Evolutionary conservation across 2,113 vertebrate genomes (phyloP).

Genomic region (Mola mola): DNA sequence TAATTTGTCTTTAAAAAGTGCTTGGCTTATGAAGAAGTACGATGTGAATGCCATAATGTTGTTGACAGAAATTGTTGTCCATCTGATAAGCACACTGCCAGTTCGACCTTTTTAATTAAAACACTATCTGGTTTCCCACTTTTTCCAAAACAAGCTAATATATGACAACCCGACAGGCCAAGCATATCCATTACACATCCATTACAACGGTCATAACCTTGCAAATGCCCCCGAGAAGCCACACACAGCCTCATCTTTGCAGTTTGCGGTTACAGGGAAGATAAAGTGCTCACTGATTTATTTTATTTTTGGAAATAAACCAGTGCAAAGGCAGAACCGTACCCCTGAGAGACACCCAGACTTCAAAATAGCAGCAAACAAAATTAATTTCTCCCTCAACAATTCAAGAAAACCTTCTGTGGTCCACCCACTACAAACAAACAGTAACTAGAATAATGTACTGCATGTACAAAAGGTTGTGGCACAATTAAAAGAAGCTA

Average conservation of each 20-base stretch:
- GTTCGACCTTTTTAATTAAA: background rate
- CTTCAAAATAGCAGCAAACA: constrained; percentile 84
- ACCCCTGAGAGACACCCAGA: constrained; percentile 84
- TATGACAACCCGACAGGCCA: constrained; percentile 1
- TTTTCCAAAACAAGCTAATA: constrained; percentile 8
- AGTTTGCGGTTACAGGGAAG: constrained; percentile 36
- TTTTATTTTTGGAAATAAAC: constrained; percentile 60
- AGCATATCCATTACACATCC: background rate
- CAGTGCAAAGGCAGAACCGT: constrained; percentile 64
- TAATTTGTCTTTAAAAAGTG: too few species aligned
- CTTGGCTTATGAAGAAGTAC: too few species aligned
- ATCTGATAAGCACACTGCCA: background rate
- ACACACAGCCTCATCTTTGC: constrained; percentile 21
- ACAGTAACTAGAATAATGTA: constrained; percentile 77
- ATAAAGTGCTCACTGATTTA: constrained; percentile 48
- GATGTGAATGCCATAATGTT: too few species aligned
- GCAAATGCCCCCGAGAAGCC: constrained; percentile 13
- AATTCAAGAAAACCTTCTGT: constrained; percentile 81
- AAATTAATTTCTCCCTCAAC: constrained; percentile 87
- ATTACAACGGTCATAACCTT: constrained; percentile 29
- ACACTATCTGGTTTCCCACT: background rate
- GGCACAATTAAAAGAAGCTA: constrained; percentile 62
- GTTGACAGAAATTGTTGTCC: background rate
- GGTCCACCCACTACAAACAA: constrained; percentile 86
- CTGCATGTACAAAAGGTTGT: constrained; percentile 85